Conservation (phyloP, 1,140 invertebrate species). For the Psilanteris sp. region DNA sequence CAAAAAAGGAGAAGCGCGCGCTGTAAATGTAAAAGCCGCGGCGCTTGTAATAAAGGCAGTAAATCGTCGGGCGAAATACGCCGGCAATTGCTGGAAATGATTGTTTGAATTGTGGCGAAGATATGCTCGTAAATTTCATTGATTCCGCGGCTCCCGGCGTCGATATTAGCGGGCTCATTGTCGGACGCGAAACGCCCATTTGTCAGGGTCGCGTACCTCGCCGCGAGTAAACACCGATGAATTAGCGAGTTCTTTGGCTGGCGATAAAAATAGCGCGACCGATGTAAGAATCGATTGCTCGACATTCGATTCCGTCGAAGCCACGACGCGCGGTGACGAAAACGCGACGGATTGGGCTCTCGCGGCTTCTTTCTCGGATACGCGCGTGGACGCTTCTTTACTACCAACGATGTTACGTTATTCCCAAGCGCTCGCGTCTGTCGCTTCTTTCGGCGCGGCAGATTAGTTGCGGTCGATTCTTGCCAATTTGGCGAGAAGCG, state of each 20-base stretch:
- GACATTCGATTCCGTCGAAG: constrained; percentile 48
- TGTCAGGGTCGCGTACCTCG: constrained; percentile 11
- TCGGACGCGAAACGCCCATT: constrained; percentile 34
- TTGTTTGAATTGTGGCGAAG: constrained; percentile 54
- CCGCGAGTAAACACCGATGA: constrained; percentile 37
- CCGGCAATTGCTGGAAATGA: constrained; percentile 35
- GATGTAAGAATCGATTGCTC: constrained; percentile 44
- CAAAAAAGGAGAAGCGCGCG: neutral
- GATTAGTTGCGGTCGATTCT: no score
- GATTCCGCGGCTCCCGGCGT: constrained; percentile 18
- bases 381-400: no score
- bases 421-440: no score
- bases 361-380: no score
- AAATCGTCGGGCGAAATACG: constrained; percentile 32
- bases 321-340: constrained; percentile 28
- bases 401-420: no score
- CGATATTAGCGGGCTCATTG: constrained; percentile 49
- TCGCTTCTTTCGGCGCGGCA: no score
- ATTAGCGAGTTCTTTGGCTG: constrained; percentile 46
- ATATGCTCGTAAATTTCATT: constrained; percentile 55
- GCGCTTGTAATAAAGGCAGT: constrained; percentile 31
- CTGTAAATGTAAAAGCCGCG: constrained; percentile 31
- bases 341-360: no score
- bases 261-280: constrained; percentile 43
- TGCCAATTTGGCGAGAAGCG: no score